phyloP scores from a whole-genome alignment of 2,113 vertebrate genomes.

The Datnioides undecimradiatus region DNA sequence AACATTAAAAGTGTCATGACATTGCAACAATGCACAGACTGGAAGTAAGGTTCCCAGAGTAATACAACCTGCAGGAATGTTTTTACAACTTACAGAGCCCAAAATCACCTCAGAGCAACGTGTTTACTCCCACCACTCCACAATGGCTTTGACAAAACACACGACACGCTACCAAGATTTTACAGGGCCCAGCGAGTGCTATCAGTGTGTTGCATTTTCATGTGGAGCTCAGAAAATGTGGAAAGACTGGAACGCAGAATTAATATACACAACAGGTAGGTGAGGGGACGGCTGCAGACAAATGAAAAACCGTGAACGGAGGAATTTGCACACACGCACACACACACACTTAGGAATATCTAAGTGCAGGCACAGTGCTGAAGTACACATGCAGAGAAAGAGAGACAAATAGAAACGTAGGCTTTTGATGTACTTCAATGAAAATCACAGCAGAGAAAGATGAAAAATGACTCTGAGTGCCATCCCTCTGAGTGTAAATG shows the following conservation, averaged over 20 bases:
- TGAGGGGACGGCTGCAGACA: background rate
- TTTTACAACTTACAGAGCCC: background rate
- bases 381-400: background rate
- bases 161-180: slow-evolving; percentile 11
- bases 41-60: background rate
- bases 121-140: slow-evolving; percentile 19
- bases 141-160: slow-evolving; percentile 17
- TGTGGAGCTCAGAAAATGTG: slow-evolving; percentile 32
- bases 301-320: background rate
- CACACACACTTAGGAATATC: slow-evolving; percentile 9
- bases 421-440: slow-evolving; percentile 18
- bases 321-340: background rate
- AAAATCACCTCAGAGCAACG: slow-evolving; percentile 5
- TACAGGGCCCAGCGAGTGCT: background rate
- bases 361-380: background rate
- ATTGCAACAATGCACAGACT: background rate
- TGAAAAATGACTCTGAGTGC: slow-evolving; percentile 25
- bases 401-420: slow-evolving; percentile 6
- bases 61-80: background rate
- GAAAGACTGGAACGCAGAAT: slow-evolving; percentile 20
- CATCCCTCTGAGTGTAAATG: slow-evolving; percentile 26
- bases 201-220: slow-evolving; percentile 4
- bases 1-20: background rate
- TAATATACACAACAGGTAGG: background rate
- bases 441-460: slow-evolving; percentile 31